Percentiles rank a stretch among this genome's conserved stretches.
Conservation (phyloP, 2,113 vertebrate species). For the Myiagra hebetior region DNA sequence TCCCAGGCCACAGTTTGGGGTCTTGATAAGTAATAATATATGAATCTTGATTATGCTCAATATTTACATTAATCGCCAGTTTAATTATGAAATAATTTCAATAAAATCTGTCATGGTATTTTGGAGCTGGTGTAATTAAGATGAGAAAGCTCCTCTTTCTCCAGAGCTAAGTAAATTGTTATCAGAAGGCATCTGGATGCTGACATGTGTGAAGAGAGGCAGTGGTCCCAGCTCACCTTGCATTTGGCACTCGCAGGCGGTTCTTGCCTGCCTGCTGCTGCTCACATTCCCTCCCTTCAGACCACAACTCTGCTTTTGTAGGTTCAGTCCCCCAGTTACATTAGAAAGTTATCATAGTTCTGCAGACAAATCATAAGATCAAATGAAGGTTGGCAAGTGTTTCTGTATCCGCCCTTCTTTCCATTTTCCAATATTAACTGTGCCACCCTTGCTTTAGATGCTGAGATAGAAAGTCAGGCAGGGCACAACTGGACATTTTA, state of each 20-base stretch:
- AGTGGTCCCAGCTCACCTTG: constrained; percentile 11
- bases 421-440: not conserved
- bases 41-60: not conserved
- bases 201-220: constrained; percentile 20
- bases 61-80: not conserved
- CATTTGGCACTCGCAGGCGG: not conserved
- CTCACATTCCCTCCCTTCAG: not conserved
- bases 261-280: not conserved
- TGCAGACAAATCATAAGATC: not conserved
- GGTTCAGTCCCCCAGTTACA: not conserved
- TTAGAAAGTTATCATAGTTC: not conserved
- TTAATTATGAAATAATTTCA: not conserved
- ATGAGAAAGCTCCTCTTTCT: not conserved
- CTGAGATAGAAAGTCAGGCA: not conserved
- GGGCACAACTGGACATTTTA: not conserved
- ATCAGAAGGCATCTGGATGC: not conserved
- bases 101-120: not conserved
- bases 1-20: not conserved
- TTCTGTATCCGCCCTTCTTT: not conserved
- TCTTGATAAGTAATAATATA: not conserved
- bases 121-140: not conserved
- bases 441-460: not conserved
- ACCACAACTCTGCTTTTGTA: not conserved
- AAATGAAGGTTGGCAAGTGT: not conserved
- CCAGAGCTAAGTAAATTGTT: constrained; percentile 19